Percentiles rank a stretch among this genome's conserved stretches.
phyloP scores from a whole-genome alignment of 2,113 vertebrate genomes.

The Clupea harengus region DNA sequence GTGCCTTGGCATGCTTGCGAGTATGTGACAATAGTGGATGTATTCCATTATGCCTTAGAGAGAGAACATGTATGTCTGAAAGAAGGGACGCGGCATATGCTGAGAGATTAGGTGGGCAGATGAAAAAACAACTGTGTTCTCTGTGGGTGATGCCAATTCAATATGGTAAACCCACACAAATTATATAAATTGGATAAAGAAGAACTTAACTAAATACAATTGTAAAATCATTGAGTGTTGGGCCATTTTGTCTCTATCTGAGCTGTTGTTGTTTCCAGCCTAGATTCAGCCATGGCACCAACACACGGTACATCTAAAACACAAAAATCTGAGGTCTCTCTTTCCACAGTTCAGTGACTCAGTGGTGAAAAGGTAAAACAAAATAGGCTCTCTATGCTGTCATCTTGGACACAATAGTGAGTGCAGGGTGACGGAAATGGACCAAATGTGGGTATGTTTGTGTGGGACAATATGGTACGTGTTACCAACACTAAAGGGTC shows the following conservation, averaged over 20 bases:
- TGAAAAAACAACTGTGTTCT: not conserved
- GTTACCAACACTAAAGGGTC: no score
- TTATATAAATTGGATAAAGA: not conserved
- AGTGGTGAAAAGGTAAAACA: not conserved
- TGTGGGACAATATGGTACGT: not conserved
- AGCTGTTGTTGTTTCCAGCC: no score
- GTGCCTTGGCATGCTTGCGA: not conserved
- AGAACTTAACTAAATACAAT: not conserved
- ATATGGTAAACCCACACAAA: not conserved
- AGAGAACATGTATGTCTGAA: no score
- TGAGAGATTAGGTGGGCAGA: not conserved
- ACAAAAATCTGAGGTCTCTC: not conserved
- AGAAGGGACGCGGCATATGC: not conserved
- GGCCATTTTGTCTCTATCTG: no score
- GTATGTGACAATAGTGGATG: not conserved
- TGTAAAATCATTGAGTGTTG: not conserved
- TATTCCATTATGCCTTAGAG: not conserved
- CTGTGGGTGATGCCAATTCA: not conserved
- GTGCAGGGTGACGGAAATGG: no score
- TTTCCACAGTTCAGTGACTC: not conserved
- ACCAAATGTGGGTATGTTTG: slow-evolving; percentile 19
- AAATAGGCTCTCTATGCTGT: not conserved
- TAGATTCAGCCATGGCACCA: not conserved
- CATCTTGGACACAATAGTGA: not conserved
- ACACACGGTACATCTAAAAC: not conserved